A percentile compares a stretch with the other conserved stretches of the same genome.
phyloP scores from a whole-genome alignment of 2,888 invertebrate genomes.

The Globia sparganii region DNA sequence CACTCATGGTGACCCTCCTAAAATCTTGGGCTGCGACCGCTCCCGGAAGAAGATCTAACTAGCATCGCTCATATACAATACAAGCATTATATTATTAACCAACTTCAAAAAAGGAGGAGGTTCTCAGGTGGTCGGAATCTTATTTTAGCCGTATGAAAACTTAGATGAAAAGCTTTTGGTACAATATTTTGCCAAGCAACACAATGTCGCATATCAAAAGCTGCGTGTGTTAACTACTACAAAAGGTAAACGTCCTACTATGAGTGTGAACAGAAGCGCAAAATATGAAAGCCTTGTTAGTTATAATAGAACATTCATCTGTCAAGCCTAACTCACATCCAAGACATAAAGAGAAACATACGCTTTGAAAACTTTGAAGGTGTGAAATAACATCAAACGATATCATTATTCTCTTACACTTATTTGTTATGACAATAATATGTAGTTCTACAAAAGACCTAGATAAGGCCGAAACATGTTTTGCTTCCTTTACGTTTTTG shows the following conservation, averaged over 20 bases:
- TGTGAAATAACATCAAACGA: slow-evolving; percentile 43
- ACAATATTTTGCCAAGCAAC: background rate
- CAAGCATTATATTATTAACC: background rate
- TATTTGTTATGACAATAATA: background rate
- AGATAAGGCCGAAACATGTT: slow-evolving; percentile 13
- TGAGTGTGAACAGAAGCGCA: slow-evolving; percentile 31
- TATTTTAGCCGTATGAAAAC: background rate
- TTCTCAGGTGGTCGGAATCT: too few species aligned
- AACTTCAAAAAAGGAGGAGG: too few species aligned
- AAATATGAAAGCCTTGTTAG: slow-evolving; percentile 38
- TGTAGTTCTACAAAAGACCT: slow-evolving; percentile 3
- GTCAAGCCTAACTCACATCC: slow-evolving; percentile 44
- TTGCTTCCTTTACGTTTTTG: background rate
- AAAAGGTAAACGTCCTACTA: slow-evolving; percentile 26
- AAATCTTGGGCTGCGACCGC: background rate
- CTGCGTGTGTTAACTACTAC: slow-evolving; percentile 3
- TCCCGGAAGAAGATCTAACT: background rate
- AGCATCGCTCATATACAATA: background rate
- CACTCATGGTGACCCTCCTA: background rate
- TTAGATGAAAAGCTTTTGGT: background rate
- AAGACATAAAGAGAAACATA: slow-evolving; percentile 25
- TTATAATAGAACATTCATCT: slow-evolving; percentile 32
- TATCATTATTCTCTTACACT: slow-evolving; percentile 40
- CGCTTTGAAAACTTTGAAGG: slow-evolving; percentile 39
- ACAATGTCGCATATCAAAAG: slow-evolving; percentile 3